These are phyloP conservation scores for Coleophora flavipennella DNA, from an alignment of 2,888 invertebrate genomes.

Conservation along the genomic window DNA sequence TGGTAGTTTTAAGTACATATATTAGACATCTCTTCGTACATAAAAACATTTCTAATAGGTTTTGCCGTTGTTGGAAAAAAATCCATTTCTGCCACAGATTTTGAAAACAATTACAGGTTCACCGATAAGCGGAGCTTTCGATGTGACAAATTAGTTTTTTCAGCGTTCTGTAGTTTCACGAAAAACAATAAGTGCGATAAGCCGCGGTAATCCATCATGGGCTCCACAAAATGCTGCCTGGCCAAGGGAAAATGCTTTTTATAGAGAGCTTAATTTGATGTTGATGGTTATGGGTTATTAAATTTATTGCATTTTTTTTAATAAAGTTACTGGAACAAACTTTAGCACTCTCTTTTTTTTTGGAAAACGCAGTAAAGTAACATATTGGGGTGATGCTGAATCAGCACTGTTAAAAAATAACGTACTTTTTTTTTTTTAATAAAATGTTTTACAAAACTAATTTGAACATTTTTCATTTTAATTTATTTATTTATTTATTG, in stretches of 20 bases:
- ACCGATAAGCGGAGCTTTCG: conserved; percentile 24
- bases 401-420: too few species aligned
- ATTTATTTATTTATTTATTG: too few species aligned
- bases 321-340: not conserved
- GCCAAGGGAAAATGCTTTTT: conserved; percentile 16
- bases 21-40: too few species aligned
- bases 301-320: not conserved
- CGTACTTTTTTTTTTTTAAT: too few species aligned
- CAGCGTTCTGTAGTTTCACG: conserved; percentile 26
- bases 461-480: too few species aligned
- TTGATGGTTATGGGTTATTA: conserved; percentile 14
- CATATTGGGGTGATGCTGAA: too few species aligned
- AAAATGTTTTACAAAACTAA: too few species aligned
- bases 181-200: conserved; percentile 48
- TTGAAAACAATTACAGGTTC: conserved; percentile 31
- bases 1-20: too few species aligned
- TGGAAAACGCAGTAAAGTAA: too few species aligned
- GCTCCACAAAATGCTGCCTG: conserved; percentile 15
- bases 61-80: too few species aligned
- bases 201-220: conserved; percentile 34
- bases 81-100: conserved; percentile 33
- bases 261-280: conserved; percentile 17
- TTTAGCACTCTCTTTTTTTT: too few species aligned
- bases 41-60: too few species aligned
- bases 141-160: conserved; percentile 43